Conservation (phyloP, 2,113 vertebrate genomes). For the Cyrtonyx montezumae region DNA sequence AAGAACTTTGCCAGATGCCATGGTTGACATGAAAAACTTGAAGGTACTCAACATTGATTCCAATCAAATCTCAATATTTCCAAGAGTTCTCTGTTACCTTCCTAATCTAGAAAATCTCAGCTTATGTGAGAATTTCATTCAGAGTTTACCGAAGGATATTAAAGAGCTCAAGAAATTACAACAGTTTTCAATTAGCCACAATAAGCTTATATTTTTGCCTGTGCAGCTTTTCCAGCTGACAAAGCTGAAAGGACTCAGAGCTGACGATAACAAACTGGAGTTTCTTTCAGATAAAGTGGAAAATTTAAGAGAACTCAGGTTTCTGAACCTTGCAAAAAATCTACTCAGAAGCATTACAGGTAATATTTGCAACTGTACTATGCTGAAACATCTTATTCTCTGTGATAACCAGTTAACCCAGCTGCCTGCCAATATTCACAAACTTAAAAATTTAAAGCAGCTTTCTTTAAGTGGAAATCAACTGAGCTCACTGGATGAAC, state of each 20-base stretch:
- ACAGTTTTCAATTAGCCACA: constrained; percentile 65
- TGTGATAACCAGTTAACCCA: constrained; percentile 60
- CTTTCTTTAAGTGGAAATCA: constrained; percentile 67
- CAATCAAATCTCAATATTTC: constrained; percentile 64
- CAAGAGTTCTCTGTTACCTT: constrained; percentile 67
- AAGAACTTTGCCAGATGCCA: constrained; percentile 26
- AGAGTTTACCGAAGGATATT: constrained; percentile 73
- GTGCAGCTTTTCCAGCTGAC: constrained; percentile 65
- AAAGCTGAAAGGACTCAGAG: constrained; percentile 61
- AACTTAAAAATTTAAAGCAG: constrained; percentile 65
- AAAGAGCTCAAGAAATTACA: constrained; percentile 46
- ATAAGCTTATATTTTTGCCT: constrained; percentile 73
- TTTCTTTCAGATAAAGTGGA: constrained; percentile 67
- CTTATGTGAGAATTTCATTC: constrained; percentile 64
- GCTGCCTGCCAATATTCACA: constrained; percentile 62
- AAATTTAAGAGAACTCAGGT: constrained; percentile 63
- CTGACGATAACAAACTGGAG: constrained; percentile 69
- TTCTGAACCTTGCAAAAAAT: constrained; percentile 73
- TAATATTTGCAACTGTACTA: constrained; percentile 54
- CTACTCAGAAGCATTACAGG: constrained; percentile 60
- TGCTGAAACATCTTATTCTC: constrained; percentile 57
- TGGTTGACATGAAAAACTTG: constrained; percentile 55
- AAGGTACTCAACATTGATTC: constrained; percentile 53
- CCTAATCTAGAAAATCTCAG: constrained; percentile 63
- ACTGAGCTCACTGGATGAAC: constrained; percentile 54